phyloP scores from a whole-genome alignment of 2,888 invertebrate species.

The Conistra vaccinii region DNA sequence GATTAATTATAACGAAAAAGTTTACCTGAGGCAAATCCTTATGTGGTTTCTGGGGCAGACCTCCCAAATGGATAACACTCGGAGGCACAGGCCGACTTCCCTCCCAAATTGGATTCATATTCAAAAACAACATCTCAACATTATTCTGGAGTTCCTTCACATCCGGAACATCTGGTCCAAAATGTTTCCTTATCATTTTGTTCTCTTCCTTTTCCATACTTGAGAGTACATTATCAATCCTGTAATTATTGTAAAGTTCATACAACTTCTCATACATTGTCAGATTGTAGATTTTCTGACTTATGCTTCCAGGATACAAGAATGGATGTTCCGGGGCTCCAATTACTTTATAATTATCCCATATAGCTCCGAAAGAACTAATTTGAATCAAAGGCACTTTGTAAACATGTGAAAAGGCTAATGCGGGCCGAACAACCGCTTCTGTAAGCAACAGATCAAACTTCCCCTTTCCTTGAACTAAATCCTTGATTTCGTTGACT shows the following conservation, averaged over 20 bases:
- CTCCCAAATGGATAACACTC: constrained; percentile 81
- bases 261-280: constrained; percentile 70
- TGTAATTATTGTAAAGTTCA: constrained; percentile 63
- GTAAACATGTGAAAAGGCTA: constrained; percentile 68
- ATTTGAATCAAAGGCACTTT: constrained; percentile 76
- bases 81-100: constrained; percentile 80
- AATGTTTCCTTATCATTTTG: constrained; percentile 57
- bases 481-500: constrained; percentile 61
- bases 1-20: neutral
- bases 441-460: constrained; percentile 76
- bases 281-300: constrained; percentile 69
- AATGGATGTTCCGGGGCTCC: constrained; percentile 74
- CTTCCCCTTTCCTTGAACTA: constrained; percentile 65
- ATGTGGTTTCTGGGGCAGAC: constrained; percentile 78
- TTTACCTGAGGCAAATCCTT: constrained; percentile 81
- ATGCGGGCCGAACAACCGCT: constrained; percentile 57
- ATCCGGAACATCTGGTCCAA: constrained; percentile 68
- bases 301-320: constrained; percentile 66
- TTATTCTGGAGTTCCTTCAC: constrained; percentile 67
- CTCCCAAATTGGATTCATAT: constrained; percentile 79
- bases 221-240: constrained; percentile 15
- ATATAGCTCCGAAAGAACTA: constrained; percentile 70
- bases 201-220: constrained; percentile 48
- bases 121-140: constrained; percentile 82
- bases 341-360: constrained; percentile 60